These are phyloP conservation scores for Toxotes jaculatrix DNA, from an alignment of 2,113 vertebrate species.

Conservation along the genomic window DNA sequence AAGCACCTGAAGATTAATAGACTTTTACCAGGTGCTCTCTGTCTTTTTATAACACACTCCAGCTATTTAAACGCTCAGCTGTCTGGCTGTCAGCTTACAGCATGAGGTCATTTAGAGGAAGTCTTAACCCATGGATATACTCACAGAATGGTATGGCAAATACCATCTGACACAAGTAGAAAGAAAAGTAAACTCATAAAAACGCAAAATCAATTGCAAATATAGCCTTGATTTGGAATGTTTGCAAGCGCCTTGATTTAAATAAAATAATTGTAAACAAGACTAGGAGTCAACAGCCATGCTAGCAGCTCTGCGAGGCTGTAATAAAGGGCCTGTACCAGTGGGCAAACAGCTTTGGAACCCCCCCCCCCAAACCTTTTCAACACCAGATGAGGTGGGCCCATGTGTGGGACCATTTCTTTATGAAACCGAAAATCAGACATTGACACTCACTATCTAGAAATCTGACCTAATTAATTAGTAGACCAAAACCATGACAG, in stretches of 20 bases:
- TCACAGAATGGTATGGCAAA: conserved; percentile 25
- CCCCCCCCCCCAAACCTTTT: too few species aligned
- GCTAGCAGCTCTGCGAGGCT: background rate
- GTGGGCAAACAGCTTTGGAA: background rate
- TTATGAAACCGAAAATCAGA: too few species aligned
- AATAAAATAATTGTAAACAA: background rate
- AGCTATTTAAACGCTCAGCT: conserved; percentile 79
- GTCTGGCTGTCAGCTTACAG: conserved; percentile 71
- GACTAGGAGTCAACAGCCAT: background rate
- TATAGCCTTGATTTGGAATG: background rate
- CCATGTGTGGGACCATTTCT: too few species aligned
- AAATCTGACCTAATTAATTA: too few species aligned
- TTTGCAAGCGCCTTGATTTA: background rate
- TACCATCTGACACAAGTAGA: background rate
- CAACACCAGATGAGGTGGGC: too few species aligned
- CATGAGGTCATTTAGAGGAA: conserved; percentile 72
- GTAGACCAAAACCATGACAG: too few species aligned
- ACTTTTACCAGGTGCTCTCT: conserved; percentile 82
- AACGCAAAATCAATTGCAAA: background rate
- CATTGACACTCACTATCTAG: too few species aligned
- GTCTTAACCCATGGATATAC: conserved; percentile 44
- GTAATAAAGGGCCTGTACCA: too few species aligned
- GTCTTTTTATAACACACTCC: conserved; percentile 84
- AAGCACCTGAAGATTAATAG: conserved; percentile 86
- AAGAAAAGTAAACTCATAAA: background rate